These are phyloP conservation scores for Pentamera pediparva DNA, from an alignment of 53 echinoderm and acorn worm genomes.

Conservation along the genomic window DNA sequence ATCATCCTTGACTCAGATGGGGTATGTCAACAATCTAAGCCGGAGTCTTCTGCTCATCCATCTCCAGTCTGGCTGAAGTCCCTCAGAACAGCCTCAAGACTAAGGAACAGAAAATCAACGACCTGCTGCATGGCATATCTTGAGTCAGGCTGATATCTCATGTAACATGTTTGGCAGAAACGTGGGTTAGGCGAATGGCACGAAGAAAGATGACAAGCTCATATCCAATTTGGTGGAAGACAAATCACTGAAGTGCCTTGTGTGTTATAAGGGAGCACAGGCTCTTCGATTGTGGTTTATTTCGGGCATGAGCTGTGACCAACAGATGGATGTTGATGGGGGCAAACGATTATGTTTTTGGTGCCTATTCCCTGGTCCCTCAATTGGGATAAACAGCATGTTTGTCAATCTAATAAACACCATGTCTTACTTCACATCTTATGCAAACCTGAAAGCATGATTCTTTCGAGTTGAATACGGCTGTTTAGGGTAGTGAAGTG, in stretches of 20 bases:
- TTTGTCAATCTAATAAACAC: slow-evolving; percentile 21
- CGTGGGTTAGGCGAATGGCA: too few species aligned
- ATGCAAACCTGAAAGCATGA: background rate
- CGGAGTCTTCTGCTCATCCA: slow-evolving; percentile 15
- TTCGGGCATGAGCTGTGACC: slow-evolving; percentile 9
- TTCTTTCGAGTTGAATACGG: slow-evolving; percentile 23
- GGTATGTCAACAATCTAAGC: background rate
- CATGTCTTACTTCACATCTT: slow-evolving; percentile 28
- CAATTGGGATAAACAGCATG: background rate
- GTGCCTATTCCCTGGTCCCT: slow-evolving; percentile 30
- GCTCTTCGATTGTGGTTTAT: slow-evolving; percentile 19
- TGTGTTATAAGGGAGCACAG: slow-evolving; percentile 24
- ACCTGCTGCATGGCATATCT: slow-evolving; percentile 26
- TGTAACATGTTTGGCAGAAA: slow-evolving; percentile 17
- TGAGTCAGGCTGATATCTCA: slow-evolving; percentile 5
- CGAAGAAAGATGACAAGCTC: background rate
- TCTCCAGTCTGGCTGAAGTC: slow-evolving; percentile 20
- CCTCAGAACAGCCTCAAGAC: background rate
- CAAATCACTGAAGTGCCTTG: slow-evolving; percentile 27
- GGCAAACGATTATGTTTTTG: slow-evolving; percentile 33
- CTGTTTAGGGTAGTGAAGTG: slow-evolving; percentile 38
- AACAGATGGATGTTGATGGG: slow-evolving; percentile 19
- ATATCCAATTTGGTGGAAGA: slow-evolving; percentile 16
- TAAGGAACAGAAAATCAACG: slow-evolving; percentile 4
- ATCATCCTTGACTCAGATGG: background rate